Evolutionary conservation across 1,140 invertebrate genomes (phyloP), one percentile per base, ranked within the genome.

Genomic region (Orius laevigatus): DNA sequence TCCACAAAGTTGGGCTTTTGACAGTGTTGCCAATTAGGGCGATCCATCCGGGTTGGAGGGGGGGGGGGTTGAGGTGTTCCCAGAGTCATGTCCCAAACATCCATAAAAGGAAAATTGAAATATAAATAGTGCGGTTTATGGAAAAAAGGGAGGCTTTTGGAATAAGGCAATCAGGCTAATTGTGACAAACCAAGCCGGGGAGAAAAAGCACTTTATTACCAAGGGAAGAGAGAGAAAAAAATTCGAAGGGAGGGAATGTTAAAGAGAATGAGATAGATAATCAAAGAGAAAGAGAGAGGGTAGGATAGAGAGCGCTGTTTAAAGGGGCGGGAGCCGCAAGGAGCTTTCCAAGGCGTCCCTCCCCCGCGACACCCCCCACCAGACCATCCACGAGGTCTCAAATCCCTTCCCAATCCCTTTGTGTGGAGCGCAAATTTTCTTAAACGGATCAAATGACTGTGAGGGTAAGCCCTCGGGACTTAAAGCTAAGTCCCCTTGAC

Each of bases 361-460:
- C n/a, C n/a, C n/a, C n/a, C n/a, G n/a, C n/a, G 5, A 5, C 19
- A 45, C 25, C 43, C 25, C 18, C n/a, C 12, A n/a, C 43, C n/a
- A n/a, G 43, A 2, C 25, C 20, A 11, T 32, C 20, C 10, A 45
- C 43, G 16, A 16, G 43, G 4, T 19, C 18, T 42, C 43, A n/a
- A 45, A 45, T 45, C 43, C 43, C 43, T 45, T 45, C 43, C 25
- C 43, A 45, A 45, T 45, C 43, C 43, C 43, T 45, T 45, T 45
- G 43, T 45, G 43, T 45, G 43, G 43, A 45, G 43, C 43, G 43
- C 43, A 45, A 45, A 45, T 45, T 45, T 45, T 45, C 43, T 45
- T 45, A 45, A 45, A 45, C 43, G 43, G 43, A 45, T 45, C 43
- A 45, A 45, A 45, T 45, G 43, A 45, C 43, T 45, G 43, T 31